Evolutionary conservation across 1,140 invertebrate genomes (phyloP), one percentile per base, ranked within the genome.

Genomic region (Drosophila nikananu): DNA sequence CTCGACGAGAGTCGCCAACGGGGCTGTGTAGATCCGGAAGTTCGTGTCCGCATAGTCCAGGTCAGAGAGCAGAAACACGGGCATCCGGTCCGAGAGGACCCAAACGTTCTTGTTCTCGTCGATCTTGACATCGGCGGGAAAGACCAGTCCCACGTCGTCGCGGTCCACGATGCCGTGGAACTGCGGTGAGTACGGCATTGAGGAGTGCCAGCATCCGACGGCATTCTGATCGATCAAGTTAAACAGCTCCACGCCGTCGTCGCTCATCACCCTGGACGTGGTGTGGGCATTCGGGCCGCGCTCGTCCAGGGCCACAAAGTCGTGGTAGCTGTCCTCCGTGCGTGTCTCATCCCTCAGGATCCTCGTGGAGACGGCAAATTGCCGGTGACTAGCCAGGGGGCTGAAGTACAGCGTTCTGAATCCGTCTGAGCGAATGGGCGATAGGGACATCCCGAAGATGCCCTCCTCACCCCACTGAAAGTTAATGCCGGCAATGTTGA

Each of bases 381-480:
- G 96, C 1, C 96, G 94, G 81, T 96, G 93, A 80, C 96, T 97
- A 41, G 96, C 95, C 35, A 97, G 86, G 2, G 97, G 96, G 83
- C 96, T 96, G 93, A 97, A 97, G 89, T 96, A 96, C 10, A 97
- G 91, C 0, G 95, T 95, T 66, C 96, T 94, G 77, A 94, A 96
- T 39, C 96, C 96, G 77, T 96, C 95, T 19, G 92, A 68, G 2
- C 95, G 94, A 12, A 95, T 91, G 1, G 96, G 95, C 0, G 96
- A 95, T 5, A 97, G 84, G 1, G 95, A 95, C 93, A 97, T 96
- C 2, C 96, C 96, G 72, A 97, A 97, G 49, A 97, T 96, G 8
- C 96, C 97, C 93, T 97, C 97, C 51, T 95, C 95, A 8, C 94
- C 94, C 97, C 96, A 97, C 92, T 97, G 96, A 94, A 97, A 97